Percentiles rank a stretch among this genome's conserved stretches.
These are phyloP conservation scores for Ceratothoa steindachneri DNA, from an alignment of 2,888 invertebrate species.

Conservation along the genomic window DNA sequence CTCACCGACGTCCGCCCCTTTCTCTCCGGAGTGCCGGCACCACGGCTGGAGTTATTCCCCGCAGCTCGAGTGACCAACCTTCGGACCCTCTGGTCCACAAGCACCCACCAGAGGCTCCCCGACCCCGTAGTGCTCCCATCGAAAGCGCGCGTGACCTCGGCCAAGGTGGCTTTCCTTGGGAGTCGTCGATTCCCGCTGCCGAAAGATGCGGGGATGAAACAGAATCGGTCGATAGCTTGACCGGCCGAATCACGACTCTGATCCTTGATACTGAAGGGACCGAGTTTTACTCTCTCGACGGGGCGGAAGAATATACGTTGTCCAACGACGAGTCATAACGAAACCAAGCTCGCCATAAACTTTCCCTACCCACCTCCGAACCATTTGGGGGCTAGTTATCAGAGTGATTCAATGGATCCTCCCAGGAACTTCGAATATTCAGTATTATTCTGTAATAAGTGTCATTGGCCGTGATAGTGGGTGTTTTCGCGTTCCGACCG, in stretches of 20 bases:
- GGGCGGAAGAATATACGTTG: not conserved
- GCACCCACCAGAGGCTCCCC: not conserved
- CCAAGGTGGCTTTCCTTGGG: no score
- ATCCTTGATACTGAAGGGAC: not conserved
- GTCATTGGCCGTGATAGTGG: no score
- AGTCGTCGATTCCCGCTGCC: no score
- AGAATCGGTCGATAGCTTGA: not conserved
- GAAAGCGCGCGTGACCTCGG: not conserved
- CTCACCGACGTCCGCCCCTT: not conserved
- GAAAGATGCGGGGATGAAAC: not conserved
- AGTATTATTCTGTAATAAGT: no score
- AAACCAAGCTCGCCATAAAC: no score
- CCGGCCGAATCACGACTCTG: not conserved
- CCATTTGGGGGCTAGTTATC: no score
- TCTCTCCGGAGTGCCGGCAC: not conserved
- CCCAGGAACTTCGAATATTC: no score
- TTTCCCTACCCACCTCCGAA: no score
- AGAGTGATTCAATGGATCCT: no score
- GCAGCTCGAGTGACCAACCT: not conserved
- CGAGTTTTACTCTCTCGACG: not conserved
- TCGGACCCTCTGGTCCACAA: not conserved
- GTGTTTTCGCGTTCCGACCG: no score
- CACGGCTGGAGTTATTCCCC: not conserved
- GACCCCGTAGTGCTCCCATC: not conserved
- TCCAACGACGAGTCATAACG: not conserved